These are phyloP conservation scores for Eupeodes corollae DNA, from an alignment of 1,140 invertebrate genomes.

Conservation along the genomic window DNA sequence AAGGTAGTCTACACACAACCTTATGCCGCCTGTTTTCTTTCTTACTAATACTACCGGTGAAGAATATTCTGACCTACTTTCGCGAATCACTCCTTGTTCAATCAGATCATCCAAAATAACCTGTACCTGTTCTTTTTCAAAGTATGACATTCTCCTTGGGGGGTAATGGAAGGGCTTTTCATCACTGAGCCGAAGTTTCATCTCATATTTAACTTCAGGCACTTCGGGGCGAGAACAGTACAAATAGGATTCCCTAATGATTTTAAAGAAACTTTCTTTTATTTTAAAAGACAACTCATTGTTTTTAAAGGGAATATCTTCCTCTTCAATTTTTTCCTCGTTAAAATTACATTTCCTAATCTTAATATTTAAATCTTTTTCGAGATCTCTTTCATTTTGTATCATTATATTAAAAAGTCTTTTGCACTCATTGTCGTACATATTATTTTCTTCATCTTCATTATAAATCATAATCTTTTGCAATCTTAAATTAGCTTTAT, in stretches of 20 bases:
- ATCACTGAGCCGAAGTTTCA: conserved; percentile 4
- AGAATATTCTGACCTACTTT: conserved; percentile 18
- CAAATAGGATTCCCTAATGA: not conserved
- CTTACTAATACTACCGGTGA: conserved; percentile 20
- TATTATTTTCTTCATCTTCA: too few species aligned
- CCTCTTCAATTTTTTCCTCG: too few species aligned
- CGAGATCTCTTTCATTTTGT: too few species aligned
- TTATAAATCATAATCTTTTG: not conserved
- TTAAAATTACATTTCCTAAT: too few species aligned
- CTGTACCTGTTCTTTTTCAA: conserved; percentile 11
- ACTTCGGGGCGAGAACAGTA: not conserved
- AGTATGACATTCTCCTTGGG: conserved; percentile 13
- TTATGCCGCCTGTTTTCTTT: conserved; percentile 7
- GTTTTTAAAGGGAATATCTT: too few species aligned
- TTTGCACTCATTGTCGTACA: too few species aligned
- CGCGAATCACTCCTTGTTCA: conserved; percentile 12
- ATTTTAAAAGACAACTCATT: too few species aligned
- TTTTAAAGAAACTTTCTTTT: too few species aligned
- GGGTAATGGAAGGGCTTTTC: conserved; percentile 9
- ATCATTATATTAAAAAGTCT: too few species aligned
- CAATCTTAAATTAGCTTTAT: conserved; percentile 4
- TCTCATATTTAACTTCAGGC: conserved; percentile 1
- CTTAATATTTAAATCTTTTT: too few species aligned
- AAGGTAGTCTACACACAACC: conserved; percentile 14
- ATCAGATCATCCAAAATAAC: conserved; percentile 17